These are phyloP conservation scores for Patella depressa DNA, from an alignment of 2,888 invertebrate species.

Conservation along the genomic window DNA sequence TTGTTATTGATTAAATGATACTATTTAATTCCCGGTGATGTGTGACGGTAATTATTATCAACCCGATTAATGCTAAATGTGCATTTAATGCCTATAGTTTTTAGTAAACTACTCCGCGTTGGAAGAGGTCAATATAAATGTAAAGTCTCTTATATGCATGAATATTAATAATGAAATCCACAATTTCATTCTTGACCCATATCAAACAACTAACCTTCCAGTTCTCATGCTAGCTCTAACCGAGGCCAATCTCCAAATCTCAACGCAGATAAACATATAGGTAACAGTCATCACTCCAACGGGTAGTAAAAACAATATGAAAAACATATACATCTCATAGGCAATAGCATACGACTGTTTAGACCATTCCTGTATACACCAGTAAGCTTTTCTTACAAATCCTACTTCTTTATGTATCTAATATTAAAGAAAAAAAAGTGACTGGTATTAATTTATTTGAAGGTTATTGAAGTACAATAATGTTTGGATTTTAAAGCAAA, in stretches of 20 bases:
- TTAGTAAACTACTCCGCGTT: too few relatives aligned
- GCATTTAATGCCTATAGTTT: too few relatives aligned
- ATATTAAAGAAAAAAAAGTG: constrained; percentile 71
- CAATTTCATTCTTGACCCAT: not conserved
- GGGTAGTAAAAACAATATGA: constrained; percentile 78
- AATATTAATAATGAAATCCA: not conserved
- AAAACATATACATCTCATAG: constrained; percentile 78
- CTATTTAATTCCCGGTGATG: too few relatives aligned
- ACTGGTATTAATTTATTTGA: too few relatives aligned
- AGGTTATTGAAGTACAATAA: too few relatives aligned
- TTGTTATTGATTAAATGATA: too few relatives aligned
- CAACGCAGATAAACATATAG: constrained; percentile 78
- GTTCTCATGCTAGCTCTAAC: constrained; percentile 76
- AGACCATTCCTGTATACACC: constrained; percentile 76
- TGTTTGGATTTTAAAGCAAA: too few relatives aligned
- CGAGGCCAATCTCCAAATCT: constrained; percentile 78
- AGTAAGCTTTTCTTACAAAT: constrained; percentile 67
- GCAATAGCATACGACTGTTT: constrained; percentile 50
- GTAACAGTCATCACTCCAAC: constrained; percentile 79
- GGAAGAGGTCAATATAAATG: too few relatives aligned
- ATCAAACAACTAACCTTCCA: constrained; percentile 48
- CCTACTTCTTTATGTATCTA: constrained; percentile 55
- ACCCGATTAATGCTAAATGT: too few relatives aligned
- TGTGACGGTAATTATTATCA: too few relatives aligned
- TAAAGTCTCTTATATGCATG: not conserved